Evolutionary conservation across 2,888 invertebrate genomes (phyloP), one percentile per base, ranked within the genome.

Genomic region (Xestia sexstrigata): DNA sequence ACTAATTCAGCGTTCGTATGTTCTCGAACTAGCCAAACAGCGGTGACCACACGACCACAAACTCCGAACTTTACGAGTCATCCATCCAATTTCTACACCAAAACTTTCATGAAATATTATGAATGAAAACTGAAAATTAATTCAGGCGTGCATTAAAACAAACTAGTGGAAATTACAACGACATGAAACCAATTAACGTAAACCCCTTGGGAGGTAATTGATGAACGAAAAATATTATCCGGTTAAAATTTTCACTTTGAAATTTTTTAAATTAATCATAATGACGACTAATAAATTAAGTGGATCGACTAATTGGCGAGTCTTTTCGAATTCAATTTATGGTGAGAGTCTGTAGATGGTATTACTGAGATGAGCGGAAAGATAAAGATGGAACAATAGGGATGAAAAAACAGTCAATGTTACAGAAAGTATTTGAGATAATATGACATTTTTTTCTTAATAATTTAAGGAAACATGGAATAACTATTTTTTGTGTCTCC

Each of bases 161-260:
- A 81, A 75, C 79, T 70, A 79, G 79, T 79, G 76, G 65, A 83
- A 80, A 83, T 79, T 77, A 81, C 74, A 76, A 39, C 35, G 78
- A 87, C 87, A 85, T 74, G 78, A 84, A 86, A 87, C 85, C 86
- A 89, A 89, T 89, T 89, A 89, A 75, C 80, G 11, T 52, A 45
- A 72, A 69, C 72, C 82, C 74, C 68, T 70, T 70, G 82, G 78
- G 81, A 83, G 76, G 39, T 76, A 60, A 72, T 71, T 70, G 60
- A 70, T 74, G 71, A 78, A 81, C 70, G 76, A 73, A 85, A 80
- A 83, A 75, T 73, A 74, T 85, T 65, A 66, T 73, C 69, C 20
- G 49, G 71, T 79, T 79, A 70, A 72, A 83, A 78, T 73, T 82
- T 35, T 68, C 30, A 70, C 58, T 76, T 80, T 49, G 66, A 69